Base-by-base conservation (phyloP, 2,113 vertebrate species). In the Capreolus pygargus region DNA sequence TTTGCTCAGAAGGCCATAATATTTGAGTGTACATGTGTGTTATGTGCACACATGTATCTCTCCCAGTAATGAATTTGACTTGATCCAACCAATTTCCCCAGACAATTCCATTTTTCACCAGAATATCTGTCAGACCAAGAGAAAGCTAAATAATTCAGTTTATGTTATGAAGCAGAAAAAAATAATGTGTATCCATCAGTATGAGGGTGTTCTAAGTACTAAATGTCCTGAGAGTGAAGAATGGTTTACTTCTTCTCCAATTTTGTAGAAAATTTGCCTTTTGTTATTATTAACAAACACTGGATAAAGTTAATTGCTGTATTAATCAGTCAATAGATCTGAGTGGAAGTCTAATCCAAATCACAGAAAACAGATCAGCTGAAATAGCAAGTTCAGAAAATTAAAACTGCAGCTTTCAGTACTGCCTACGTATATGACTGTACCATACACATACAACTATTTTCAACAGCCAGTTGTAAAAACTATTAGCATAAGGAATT, bases 401-500 rank as follows among this genome's bases (percentile, higher is more conserved):
- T 27, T 60, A 58, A 43, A 86, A 78, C 50, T 78, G 1, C 4
- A 67, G n/a, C 11, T 93, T 67, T 97, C 21, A 52, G 13, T 9
- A 74, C 14, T 82, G 6, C 25, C 54, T 43, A 82, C 60, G 57
- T n/a, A 58, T 50, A 86, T 96, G 60, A 89, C 12, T 33, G 1
- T 16, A 45, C 55, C 78, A 61, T 50, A 60, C 1, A 55, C 5
- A 86, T 7, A 58, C 10, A 93, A 76, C 57, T 21, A 28, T 90
- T 89, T 87, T 95, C 45, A 97, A 52, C 54, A 70, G 67, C 52
- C 21, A 36, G 23, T 76, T 91, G 57, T 84, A 92, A 97, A 88
- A 92, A 70, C 45, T 70, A 30, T 95, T 84, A 61, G 25, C 33
- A 70, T 61, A 96, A 83, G 57, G 5, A 82, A 89, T 23, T 50